Base-by-base conservation (phyloP, 2,888 invertebrate species). In the Leptinotarsa peninsularis region DNA sequence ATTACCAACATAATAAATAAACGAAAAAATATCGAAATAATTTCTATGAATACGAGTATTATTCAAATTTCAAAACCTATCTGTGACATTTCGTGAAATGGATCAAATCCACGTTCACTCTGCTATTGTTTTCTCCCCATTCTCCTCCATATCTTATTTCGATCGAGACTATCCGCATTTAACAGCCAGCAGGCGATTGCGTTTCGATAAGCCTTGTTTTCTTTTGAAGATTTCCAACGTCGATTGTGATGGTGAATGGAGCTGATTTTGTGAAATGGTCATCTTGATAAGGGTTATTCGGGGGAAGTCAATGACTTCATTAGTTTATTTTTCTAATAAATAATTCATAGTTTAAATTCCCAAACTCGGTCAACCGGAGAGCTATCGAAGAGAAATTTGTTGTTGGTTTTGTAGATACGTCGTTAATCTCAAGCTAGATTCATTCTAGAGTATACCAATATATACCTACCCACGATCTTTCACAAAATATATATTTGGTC, bases 141-240 rank as follows among this genome's bases (percentile, higher is more conserved):
- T 27, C 60, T 14, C 15, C 27, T 58, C 15, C 27, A 23, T 60
- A 60, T 67, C n/a, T 23, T 5, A 52, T 23, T 23, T 23, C 50
- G 21, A 52, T 68, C 50, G 50, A n/a, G 52, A 23, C 21, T 23
- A 68, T 52, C 50, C 52, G 68, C 23, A 52, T 68, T 68, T n/a
- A 52, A 68, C 68, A 68, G 68, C 68, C 54, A 68, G 43, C 72
- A 70, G 33, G 49, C 69, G 75, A 76, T 76, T 58, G 72, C 69
- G 56, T 72, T 69, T 23, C 15, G 75, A 76, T 76, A 76, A 68
- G 67, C 69, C 66, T 67, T 60, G 67, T 76, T 72, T 72, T 72
- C 72, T 66, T 76, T 70, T 27, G 66, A 43, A 76, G 72, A 76
- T 76, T 66, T 72, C 67, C 23, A 70, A 68, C 43, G 43, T 33